Conservation (phyloP, 2,797 vertebrate species). For the Lithobates sylvaticus region DNA sequence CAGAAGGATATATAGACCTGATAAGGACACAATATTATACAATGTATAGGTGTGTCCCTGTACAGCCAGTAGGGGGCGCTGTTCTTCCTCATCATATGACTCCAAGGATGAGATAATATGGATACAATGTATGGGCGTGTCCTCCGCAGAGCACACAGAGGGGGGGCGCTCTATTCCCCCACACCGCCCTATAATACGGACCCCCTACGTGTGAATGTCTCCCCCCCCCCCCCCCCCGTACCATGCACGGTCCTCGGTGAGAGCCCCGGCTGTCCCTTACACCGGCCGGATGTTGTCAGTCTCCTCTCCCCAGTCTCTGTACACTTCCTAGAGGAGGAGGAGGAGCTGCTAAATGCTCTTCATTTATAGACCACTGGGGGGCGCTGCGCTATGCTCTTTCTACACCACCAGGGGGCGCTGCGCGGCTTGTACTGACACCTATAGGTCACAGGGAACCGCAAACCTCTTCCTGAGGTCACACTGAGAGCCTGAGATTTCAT, state of each 20-base stretch:
- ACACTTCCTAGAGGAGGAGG: conserved; percentile 25
- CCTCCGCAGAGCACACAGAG: too few species aligned
- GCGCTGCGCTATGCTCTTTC: too few species aligned
- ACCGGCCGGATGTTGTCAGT: conserved; percentile 20
- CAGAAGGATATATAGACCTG: too few species aligned
- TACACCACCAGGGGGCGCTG: too few species aligned
- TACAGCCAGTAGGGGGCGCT: too few species aligned
- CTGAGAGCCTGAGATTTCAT: too few species aligned
- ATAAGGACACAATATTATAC: background rate
- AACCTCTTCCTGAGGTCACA: too few species aligned
- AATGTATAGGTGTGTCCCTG: background rate
- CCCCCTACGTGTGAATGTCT: too few species aligned
- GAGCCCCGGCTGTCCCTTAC: background rate
- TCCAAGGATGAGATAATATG: background rate
- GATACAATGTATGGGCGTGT: background rate
- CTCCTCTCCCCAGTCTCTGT: background rate
- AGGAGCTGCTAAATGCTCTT: background rate
- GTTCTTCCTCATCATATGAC: too few species aligned
- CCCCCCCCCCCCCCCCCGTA: background rate
- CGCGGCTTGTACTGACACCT: background rate
- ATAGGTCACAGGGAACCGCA: too few species aligned
- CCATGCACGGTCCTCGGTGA: background rate
- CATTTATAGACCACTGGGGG: conserved; percentile 26
- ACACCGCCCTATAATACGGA: too few species aligned
- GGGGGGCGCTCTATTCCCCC: too few species aligned